Percentiles rank a stretch among this genome's conserved stretches.
These are phyloP conservation scores for Napeogenes sylphis DNA, from an alignment of 2,888 invertebrate species.

Conservation along the genomic window DNA sequence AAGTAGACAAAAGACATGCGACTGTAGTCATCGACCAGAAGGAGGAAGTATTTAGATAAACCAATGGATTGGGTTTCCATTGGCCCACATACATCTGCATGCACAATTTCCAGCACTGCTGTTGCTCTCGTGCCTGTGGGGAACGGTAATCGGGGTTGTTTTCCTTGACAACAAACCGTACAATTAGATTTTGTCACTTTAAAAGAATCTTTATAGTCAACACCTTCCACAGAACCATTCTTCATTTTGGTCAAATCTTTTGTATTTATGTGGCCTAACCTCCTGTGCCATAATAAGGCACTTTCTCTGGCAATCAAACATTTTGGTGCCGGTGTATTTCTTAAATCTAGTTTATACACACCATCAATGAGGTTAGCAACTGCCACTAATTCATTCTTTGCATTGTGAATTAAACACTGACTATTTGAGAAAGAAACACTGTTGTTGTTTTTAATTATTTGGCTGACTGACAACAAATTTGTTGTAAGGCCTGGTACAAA, in stretches of 20 bases:
- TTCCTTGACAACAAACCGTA: slow-evolving; percentile 22
- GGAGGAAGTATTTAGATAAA: neutral
- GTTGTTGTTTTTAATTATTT: slow-evolving; percentile 23
- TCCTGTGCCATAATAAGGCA: neutral
- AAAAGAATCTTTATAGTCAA: slow-evolving; percentile 11
- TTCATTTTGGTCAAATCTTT: slow-evolving; percentile 15
- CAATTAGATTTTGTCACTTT: slow-evolving; percentile 15
- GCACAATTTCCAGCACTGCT: slow-evolving; percentile 25
- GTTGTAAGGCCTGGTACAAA: slow-evolving; percentile 33
- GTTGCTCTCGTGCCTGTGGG: slow-evolving; percentile 16
- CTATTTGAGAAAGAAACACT: slow-evolving; percentile 19
- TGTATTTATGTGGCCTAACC: slow-evolving; percentile 24
- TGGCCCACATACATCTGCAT: slow-evolving; percentile 32
- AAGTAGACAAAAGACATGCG: slow-evolving; percentile 19
- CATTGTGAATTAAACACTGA: slow-evolving; percentile 21
- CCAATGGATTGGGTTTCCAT: slow-evolving; percentile 34
- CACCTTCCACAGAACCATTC: slow-evolving; percentile 17
- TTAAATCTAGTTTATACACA: slow-evolving; percentile 20
- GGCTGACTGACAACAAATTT: slow-evolving; percentile 30
- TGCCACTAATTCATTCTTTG: slow-evolving; percentile 18
- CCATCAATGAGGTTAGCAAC: slow-evolving; percentile 21
- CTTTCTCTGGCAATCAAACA: neutral
- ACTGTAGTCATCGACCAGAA: slow-evolving; percentile 37
- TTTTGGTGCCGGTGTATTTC: slow-evolving; percentile 3
- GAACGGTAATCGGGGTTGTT: slow-evolving; percentile 23